Base-by-base conservation (phyloP, 2,113 vertebrate species). In the Trichechus manatus region DNA sequence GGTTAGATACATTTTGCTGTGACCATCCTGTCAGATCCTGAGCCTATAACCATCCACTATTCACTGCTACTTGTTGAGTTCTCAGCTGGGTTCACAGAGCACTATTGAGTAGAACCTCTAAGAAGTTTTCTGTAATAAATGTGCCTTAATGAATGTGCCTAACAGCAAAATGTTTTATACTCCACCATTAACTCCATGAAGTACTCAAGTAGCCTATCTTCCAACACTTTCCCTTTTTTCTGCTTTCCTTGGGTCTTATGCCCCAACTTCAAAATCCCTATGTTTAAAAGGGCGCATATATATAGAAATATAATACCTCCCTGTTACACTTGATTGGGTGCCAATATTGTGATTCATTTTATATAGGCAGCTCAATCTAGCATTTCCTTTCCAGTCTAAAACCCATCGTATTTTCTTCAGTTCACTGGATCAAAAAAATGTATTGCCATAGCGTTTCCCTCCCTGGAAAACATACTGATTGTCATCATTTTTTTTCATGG, bases 271-370 rank as follows among this genome's bases (percentile, higher is more conserved):
- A 68, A 89, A 94, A 86, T 94, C 82, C 88, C 97, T 97, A 87
- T 95, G 74, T 70, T 80, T 80, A 77, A 87, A 31, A 94, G 59
- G 19, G 84, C 84, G 70, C 50, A 87, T 86, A 91, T 68, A 98
- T 56, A 56, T 13, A 56, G 14, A 56, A 95, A 98, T 92, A 85
- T 83, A 56, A 56, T 44, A 15, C 93, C 89, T 93, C 39, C n/a
- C 85, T 95, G 94, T 97, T 97, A 80, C 83, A 86, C 87, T 87
- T 94, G 68, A 96, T 94, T 91, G 95, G 77, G 44, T 97, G 94
- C 94, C 96, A 97, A 95, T 97, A 96, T 47, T 39, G 75, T 92
- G 85, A 98, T 85, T 98, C 83, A 91, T 96, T 98, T 97, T 89
- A 95, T 78, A 97, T 27, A 91, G 80, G 74, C 44, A 94, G 81